Conservation (phyloP, 2,888 invertebrate species). For the Apamea crenata region DNA sequence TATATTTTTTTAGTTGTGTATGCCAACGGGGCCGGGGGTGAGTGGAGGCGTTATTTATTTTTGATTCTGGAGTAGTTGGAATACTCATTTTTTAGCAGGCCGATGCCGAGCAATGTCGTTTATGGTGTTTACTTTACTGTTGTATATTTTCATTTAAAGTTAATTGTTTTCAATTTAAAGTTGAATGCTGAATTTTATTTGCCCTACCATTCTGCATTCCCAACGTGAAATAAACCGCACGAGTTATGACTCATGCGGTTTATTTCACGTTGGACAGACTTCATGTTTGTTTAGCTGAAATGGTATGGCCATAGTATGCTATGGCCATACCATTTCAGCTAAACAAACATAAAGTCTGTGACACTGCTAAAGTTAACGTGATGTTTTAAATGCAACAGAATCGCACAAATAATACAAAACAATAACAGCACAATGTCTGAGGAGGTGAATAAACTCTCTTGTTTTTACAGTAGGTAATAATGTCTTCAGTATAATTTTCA, state of each 20-base stretch:
- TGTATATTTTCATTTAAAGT: too few relatives aligned
- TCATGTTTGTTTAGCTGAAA: too few relatives aligned
- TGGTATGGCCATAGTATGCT: too few relatives aligned
- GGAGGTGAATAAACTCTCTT: slow-evolving; percentile 32
- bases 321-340: slow-evolving; percentile 17
- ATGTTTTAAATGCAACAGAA: slow-evolving; percentile 26
- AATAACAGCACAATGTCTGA: slow-evolving; percentile 21
- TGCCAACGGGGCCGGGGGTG: too few relatives aligned
- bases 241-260: too few relatives aligned
- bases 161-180: not conserved
- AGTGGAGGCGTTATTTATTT: too few relatives aligned
- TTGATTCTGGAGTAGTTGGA: too few relatives aligned
- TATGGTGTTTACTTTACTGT: too few relatives aligned
- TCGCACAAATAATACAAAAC: slow-evolving; percentile 23
- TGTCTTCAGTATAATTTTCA: not conserved
- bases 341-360: slow-evolving; percentile 37
- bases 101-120: too few relatives aligned
- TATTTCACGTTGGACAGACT: too few relatives aligned
- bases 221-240: not conserved
- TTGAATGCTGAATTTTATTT: not conserved
- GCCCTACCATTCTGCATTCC: not conserved
- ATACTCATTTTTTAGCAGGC: too few relatives aligned
- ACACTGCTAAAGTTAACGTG: slow-evolving; percentile 15
- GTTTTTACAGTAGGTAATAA: not conserved
- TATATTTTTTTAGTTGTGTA: too few relatives aligned